A percentile compares a stretch with the other conserved stretches of the same genome.
Conservation (phyloP, 2,113 vertebrate genomes). For the Edolisoma coerulescens region DNA sequence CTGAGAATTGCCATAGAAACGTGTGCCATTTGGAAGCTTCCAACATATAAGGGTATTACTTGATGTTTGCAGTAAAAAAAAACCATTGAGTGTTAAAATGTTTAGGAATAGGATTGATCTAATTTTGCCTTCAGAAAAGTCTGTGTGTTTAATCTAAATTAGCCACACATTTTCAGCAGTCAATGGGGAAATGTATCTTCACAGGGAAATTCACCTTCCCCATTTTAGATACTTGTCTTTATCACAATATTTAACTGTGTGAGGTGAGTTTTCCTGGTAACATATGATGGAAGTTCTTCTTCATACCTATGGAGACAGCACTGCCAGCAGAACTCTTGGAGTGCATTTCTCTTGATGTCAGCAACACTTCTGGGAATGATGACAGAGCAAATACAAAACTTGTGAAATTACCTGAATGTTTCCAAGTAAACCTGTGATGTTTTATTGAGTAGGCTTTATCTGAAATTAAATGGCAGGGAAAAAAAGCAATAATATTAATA, state of each 20-base stretch:
- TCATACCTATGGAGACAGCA: not conserved
- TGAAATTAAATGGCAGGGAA: not conserved
- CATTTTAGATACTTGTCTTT: not conserved
- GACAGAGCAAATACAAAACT: not conserved
- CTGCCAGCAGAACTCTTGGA: not conserved
- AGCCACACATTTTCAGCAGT: not conserved
- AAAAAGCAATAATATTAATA: not conserved
- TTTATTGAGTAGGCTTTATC: not conserved
- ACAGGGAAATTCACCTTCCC: not conserved
- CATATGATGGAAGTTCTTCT: rapidly evolving
- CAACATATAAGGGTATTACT: not conserved
- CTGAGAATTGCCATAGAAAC: conserved; percentile 7
- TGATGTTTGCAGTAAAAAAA: not conserved
- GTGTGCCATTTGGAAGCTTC: not conserved
- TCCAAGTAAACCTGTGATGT: not conserved
- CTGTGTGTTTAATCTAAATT: not conserved
- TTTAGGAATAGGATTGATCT: not conserved
- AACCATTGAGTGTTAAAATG: not conserved
- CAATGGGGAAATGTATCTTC: not conserved
- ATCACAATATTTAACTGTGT: not conserved
- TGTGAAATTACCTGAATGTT: not conserved
- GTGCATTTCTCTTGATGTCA: not conserved
- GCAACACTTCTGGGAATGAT: not conserved
- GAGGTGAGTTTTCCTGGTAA: not conserved
- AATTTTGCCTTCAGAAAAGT: not conserved